Evolutionary conservation across 2,113 vertebrate species (phyloP), one percentile per base, ranked within the genome.

Genomic region (Stercorarius parasiticus): DNA sequence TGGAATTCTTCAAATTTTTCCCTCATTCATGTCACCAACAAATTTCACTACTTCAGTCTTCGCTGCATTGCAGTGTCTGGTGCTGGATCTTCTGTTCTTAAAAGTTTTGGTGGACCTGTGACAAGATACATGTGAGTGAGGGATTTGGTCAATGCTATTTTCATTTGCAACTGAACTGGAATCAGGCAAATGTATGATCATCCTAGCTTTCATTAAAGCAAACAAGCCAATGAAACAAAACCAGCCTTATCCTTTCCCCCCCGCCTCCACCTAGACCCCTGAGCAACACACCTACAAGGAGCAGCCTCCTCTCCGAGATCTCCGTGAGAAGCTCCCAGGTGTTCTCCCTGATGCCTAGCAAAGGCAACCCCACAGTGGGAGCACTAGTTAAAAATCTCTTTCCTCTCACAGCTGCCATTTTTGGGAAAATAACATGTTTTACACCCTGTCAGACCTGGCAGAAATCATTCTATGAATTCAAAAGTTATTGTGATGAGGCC

Each of bases 401-500:
- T 82, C 59, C 45, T 91, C 16, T 93, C 30, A 40, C 52, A 84
- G 64, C 42, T 96, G 69, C 89, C 56, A 3, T 58, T 94, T 94
- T 82, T 89, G 47, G 81, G 81, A 93, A 76, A 47, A 29, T 92
- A 40, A 76, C 22, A 9, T 43, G 38, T 91, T 95, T 94, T 80
- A 89, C 56, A 72, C 89, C 30, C 80, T 82, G 47, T 47, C 53
- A 95, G 92, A 77, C 82, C 80, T 95, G 93, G 95, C 94, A 95
- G 93, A 94, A 95, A 78, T 96, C 23, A 56, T 85, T 79, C 70
- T 45, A 22, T 73, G 90, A 85, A 94, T 96, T 96, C 79, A 95
- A 38, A 73, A 91, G 87, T 95, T 95, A 93, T 69, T 97, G 93
- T 96, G 87, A 82, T 91, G 91, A 95, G 78, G 43, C 36, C 78